A percentile compares a stretch with the other conserved stretches of the same genome.
These are phyloP conservation scores for Elephas maximus DNA, from an alignment of 2,113 vertebrate species.

Conservation along the genomic window DNA sequence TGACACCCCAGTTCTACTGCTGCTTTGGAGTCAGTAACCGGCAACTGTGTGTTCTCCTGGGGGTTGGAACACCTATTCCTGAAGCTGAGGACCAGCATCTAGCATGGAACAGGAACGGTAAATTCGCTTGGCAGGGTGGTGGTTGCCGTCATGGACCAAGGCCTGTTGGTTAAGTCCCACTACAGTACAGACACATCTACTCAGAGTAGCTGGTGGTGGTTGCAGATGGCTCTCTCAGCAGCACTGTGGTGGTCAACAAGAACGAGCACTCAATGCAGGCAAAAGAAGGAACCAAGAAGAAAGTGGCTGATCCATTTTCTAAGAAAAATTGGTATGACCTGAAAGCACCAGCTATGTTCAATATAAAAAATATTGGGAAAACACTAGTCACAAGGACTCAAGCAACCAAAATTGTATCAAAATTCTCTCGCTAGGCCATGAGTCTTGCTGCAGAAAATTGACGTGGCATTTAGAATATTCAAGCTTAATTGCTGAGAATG, in stretches of 20 bases:
- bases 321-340: neutral
- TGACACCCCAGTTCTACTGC: neutral
- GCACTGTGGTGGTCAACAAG: neutral
- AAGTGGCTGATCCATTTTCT: neutral
- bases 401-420: neutral
- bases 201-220: fast-evolving
- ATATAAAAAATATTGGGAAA: neutral
- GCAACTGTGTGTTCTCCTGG: no score
- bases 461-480: neutral
- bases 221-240: fast-evolving
- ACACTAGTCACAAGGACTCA: neutral
- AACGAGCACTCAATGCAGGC: neutral
- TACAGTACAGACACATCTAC: neutral
- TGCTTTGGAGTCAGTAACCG: neutral
- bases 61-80: neutral
- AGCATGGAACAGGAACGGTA: neutral
- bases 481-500: neutral
- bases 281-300: neutral
- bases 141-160: neutral
- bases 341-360: neutral
- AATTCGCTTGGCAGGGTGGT: neutral
- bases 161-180: neutral
- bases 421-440: neutral
- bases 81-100: neutral
- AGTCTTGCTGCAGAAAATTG: neutral